Evolutionary conservation across 2,797 vertebrate genomes (phyloP), one percentile per base, ranked within the genome.

Genomic region (Orientallactaga sibirica): DNA sequence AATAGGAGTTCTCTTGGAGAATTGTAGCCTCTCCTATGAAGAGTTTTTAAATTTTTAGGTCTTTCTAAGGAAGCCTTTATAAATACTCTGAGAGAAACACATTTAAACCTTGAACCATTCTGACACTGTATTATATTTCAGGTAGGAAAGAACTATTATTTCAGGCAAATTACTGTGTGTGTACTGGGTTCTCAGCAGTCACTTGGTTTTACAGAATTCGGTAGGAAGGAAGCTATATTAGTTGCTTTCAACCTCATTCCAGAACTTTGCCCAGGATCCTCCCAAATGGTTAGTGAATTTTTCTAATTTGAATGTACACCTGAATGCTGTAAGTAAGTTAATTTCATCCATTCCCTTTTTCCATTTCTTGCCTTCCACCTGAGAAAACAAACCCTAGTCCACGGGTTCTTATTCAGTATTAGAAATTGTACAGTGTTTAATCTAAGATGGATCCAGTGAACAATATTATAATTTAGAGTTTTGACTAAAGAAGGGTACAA

Each of bases 391-490:
- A 93, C 52, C 76, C 75, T 88, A 52, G 92, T 61, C 48, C 81
- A 12, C 94, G 76, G 33, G 52, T 94, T 97, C 10, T 14, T 74
- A 75, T 82, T 96, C 77, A 37, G 41, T 93, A 84, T 94, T 95
- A 88, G 68, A 94, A 95, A 52, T 97, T 94, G 86, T 61, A 93
- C 73, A 81, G 62, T 25, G 68, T 97, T 88, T 90, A 91, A 73
- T 93, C 70, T 88, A 67, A 97, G 62, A 82, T 82, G 90, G 84
- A 81, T 83, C 96, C 94, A 76, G 89, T 96, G 95, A 91, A 93
- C 55, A 12, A 86, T 95, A 92, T 97, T 96, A 94, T 43, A 77
- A 58, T 94, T 97, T 97, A 96, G 94, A 97, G 83, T 74, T 95
- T 85, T 78, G 83, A 89, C 68, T 96, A 95, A 96, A 97, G 37